phyloP scores from a whole-genome alignment of 1,140 invertebrate species.

The Chrysomallon squamiferum region DNA sequence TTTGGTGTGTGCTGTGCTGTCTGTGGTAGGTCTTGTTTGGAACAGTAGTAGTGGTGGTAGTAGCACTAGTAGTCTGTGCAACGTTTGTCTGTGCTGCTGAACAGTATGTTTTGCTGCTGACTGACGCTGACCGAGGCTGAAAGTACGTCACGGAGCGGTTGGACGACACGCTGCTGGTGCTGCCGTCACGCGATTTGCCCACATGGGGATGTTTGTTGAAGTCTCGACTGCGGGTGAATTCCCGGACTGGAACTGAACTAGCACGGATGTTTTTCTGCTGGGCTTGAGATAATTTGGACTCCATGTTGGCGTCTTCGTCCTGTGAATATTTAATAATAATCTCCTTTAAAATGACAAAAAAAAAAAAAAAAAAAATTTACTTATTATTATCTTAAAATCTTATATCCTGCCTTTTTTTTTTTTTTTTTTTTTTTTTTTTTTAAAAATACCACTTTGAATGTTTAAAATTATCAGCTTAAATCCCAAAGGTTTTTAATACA shows the following conservation, averaged over 20 bases:
- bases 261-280: not conserved
- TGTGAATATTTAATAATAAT: not conserved
- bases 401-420: no score
- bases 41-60: no score
- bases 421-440: no score
- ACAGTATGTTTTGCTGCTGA: not conserved
- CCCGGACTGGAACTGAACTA: conserved; percentile 9
- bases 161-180: conserved; percentile 50
- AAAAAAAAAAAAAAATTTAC: not conserved
- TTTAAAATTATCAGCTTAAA: no score
- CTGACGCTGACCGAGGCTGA: not conserved
- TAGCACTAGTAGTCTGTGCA: no score
- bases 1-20: not conserved
- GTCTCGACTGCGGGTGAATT: conserved; percentile 23
- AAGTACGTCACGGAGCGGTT: conserved; percentile 29
- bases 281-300: not conserved
- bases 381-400: no score
- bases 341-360: not conserved
- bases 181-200: conserved; percentile 38
- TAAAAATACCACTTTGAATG: no score
- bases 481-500: no score
- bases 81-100: no score
- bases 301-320: not conserved
- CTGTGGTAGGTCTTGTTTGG: conserved; percentile 1
- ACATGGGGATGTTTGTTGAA: conserved; percentile 18